A percentile compares a stretch with the other conserved stretches of the same genome.
phyloP scores from a whole-genome alignment of 1,140 invertebrate species.

The Penaeus japonicus region DNA sequence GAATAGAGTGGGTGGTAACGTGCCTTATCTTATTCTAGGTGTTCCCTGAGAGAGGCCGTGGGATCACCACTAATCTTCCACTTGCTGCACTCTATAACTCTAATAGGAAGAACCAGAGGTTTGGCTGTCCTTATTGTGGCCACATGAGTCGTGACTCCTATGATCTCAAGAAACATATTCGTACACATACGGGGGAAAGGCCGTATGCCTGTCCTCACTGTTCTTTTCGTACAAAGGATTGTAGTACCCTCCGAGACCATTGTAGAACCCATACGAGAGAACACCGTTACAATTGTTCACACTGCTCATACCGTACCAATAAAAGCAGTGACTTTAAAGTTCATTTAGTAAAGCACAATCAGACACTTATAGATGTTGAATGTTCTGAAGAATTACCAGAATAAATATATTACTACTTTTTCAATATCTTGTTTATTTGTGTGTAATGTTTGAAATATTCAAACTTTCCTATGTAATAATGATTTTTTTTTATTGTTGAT shows the following conservation, averaged over 20 bases:
- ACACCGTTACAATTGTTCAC: background rate
- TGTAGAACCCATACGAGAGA: conserved; percentile 22
- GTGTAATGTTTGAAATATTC: too few relatives aligned
- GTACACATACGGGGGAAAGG: conserved; percentile 36
- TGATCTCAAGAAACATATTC: conserved; percentile 40
- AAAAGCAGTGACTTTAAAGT: background rate
- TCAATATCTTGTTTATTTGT: background rate
- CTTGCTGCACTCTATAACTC: background rate
- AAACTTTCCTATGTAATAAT: too few relatives aligned
- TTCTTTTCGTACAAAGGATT: conserved; percentile 21
- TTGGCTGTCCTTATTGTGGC: conserved; percentile 28
- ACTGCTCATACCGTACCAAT: conserved; percentile 21
- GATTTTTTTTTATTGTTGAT: too few relatives aligned
- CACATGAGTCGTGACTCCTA: conserved; percentile 32
- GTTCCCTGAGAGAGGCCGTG: conserved; percentile 31
- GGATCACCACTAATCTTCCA: conserved; percentile 18
- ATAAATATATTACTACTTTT: background rate
- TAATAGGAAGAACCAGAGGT: conserved; percentile 32
- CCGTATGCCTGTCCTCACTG: conserved; percentile 31
- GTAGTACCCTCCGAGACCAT: conserved; percentile 21
- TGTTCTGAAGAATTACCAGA: background rate
- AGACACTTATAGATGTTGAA: background rate
- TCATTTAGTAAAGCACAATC: conserved; percentile 6
- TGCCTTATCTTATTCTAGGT: conserved; percentile 45
- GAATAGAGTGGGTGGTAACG: conserved; percentile 25